Evolutionary conservation across 1,140 invertebrate species (phyloP), one percentile per base, ranked within the genome.

Genomic region (Saccostrea cuccullata): DNA sequence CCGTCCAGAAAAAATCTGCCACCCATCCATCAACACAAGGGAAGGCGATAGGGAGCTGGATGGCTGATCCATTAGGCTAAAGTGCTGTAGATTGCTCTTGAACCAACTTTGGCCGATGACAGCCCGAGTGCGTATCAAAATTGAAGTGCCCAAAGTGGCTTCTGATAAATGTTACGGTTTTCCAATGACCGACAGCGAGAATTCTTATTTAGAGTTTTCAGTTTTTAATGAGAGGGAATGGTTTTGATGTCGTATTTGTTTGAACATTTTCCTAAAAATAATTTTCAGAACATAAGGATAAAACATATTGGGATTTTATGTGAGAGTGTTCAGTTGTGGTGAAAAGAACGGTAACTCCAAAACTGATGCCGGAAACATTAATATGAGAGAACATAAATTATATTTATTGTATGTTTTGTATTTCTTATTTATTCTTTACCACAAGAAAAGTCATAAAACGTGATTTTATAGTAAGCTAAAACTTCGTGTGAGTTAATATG

Each of bases 1-100:
- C 70, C 70, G 70, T 77, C 70, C 70, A 77, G 70, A 77, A 77
- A 77, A 77, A 77, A 77, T 77, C 70, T 77, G 70, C 70, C 70
- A 77, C 26, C 70, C 26, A 77, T 77, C 70, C 70, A 77, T 77
- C 70, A 77, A 26, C 70, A 77, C 23, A 30, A 77, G 23, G 70
- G 70, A 77, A 77, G 13, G 70, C 23, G 70, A 77, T 77, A 77
- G 70, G 70, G 11, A 15, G 70, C 26, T 30, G 30, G 26, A 77
- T 77, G 70, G 70, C 70, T 26, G 26, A 77, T 77, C 70, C 70
- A 77, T 77, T 77, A 77, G 70, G 30, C 70, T 77, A 15, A 77
- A 77, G 70, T 77, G 70, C 26, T 6, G 70, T 77, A 77, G 70
- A 77, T 77, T 77, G 70, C 26, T 30, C 70, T 77, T 40, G 23